These are phyloP conservation scores for Macrotus californicus DNA, from an alignment of 2,113 vertebrate species.

Conservation along the genomic window DNA sequence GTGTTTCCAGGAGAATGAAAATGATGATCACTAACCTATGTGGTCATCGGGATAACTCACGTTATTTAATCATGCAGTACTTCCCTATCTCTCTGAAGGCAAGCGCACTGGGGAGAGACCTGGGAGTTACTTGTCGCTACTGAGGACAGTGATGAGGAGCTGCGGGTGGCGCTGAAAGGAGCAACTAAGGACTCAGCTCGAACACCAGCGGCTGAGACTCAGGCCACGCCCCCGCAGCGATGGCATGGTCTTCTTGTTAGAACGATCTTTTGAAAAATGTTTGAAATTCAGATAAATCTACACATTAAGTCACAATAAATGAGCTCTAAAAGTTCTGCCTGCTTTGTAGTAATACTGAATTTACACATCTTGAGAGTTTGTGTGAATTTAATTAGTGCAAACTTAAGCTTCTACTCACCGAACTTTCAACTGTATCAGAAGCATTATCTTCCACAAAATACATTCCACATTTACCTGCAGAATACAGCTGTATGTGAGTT, in stretches of 20 bases:
- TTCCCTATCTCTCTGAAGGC: background rate
- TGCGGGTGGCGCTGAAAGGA: background rate
- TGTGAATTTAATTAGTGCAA: background rate
- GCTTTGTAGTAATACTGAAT: background rate
- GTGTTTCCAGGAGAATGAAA: background rate
- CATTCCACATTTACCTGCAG: constrained; percentile 97
- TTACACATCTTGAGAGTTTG: background rate
- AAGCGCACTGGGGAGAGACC: background rate
- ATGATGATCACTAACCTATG: background rate
- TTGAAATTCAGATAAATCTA: background rate
- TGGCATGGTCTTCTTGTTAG: background rate
- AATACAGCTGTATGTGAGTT: constrained; percentile 46
- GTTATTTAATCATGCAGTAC: background rate
- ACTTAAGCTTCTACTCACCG: constrained; percentile 78
- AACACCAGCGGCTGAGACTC: background rate
- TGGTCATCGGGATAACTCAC: background rate
- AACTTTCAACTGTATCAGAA: constrained; percentile 88
- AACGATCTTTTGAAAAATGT: background rate
- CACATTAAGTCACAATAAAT: background rate
- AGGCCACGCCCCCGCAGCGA: background rate
- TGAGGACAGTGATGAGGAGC: background rate
- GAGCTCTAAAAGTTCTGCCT: background rate
- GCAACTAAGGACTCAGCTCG: background rate
- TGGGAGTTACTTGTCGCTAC: background rate
- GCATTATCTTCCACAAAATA: constrained; percentile 99